phyloP scores from a whole-genome alignment of 2,888 invertebrate species.

The Archips crataeganus region DNA sequence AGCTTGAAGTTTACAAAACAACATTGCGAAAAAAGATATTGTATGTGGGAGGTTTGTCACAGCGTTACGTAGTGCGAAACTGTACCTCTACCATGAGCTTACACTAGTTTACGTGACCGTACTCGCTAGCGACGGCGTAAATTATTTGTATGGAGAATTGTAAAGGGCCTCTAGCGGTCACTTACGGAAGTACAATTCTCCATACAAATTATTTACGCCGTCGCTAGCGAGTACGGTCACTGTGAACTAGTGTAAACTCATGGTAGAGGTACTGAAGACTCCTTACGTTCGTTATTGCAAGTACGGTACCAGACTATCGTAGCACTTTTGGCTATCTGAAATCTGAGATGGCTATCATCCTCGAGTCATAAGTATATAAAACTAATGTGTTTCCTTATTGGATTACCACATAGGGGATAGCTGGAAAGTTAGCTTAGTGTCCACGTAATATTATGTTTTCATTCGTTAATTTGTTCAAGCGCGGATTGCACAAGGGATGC shows the following conservation, averaged over 20 bases:
- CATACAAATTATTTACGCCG: no score
- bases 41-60: slow-evolving; percentile 25
- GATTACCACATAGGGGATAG: slow-evolving; percentile 20
- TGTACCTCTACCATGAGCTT: no score
- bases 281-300: background rate
- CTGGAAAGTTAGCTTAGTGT: slow-evolving; percentile 15
- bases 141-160: no score
- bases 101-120: no score
- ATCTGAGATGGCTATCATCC: slow-evolving; percentile 34
- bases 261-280: no score
- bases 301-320: slow-evolving; percentile 4
- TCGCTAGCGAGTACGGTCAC: no score
- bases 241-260: no score
- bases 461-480: slow-evolving; percentile 30
- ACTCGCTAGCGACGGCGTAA: no score
- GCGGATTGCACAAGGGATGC: slow-evolving; percentile 28
- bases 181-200: no score
- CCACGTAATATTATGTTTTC: slow-evolving; percentile 36
- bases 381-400: slow-evolving; percentile 28
- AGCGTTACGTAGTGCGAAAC: slow-evolving; percentile 16
- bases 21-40: slow-evolving; percentile 23
- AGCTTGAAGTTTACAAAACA: slow-evolving; percentile 20
- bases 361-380: slow-evolving; percentile 14
- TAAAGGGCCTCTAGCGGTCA: no score
- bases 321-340: slow-evolving; percentile 30